Percentiles rank a stretch among this genome's conserved stretches.
These are phyloP conservation scores for Neopipo cinnamomea DNA, from an alignment of 2,113 vertebrate genomes.

Conservation along the genomic window DNA sequence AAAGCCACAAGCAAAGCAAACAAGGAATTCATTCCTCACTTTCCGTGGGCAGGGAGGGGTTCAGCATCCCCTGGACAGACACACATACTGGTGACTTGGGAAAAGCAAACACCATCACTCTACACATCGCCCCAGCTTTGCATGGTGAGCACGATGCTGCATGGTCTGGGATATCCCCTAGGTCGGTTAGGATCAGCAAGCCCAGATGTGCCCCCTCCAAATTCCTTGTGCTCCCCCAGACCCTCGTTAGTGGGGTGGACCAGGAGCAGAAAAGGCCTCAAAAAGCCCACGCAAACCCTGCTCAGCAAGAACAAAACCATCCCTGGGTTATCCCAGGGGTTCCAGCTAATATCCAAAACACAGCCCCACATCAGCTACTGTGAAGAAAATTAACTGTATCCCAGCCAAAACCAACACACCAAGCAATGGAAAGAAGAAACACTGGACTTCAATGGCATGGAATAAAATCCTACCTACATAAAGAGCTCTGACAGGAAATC, in stretches of 20 bases:
- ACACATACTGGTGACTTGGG: not conserved
- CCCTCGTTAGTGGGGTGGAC: no score
- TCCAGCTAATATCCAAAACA: not conserved
- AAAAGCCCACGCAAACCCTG: no score
- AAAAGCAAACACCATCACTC: no score
- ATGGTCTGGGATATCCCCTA: no score
- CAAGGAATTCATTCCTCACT: not conserved
- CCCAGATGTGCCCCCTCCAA: no score
- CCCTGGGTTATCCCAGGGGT: not conserved
- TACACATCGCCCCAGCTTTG: no score
- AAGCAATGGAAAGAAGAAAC: not conserved
- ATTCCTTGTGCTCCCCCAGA: no score
- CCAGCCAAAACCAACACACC: not conserved
- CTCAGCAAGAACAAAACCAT: not conserved
- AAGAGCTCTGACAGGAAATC: not conserved
- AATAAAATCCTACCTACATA: not conserved
- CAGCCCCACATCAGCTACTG: not conserved
- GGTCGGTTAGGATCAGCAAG: no score
- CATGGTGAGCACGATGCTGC: no score
- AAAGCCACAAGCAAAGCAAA: not conserved
- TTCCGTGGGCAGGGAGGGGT: not conserved
- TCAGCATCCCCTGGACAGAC: not conserved
- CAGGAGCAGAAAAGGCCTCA: no score
- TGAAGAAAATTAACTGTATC: not conserved
- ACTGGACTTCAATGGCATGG: not conserved